Evolutionary conservation across 53 echinoderm and acorn worm species (phyloP).

Genomic region (Echinarachnius parma): DNA sequence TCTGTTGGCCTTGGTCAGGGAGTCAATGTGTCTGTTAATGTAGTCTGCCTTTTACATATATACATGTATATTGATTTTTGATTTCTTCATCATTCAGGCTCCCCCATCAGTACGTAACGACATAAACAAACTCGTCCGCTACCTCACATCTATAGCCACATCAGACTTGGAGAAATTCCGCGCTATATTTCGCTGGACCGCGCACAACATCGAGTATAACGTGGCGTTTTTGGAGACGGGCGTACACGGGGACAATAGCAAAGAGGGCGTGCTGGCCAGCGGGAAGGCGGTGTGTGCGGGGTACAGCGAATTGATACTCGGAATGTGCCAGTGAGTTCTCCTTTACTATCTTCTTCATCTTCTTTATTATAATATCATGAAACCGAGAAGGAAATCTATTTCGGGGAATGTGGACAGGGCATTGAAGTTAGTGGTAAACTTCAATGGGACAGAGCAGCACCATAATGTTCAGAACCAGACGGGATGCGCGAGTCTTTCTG

Average conservation of each 20-base stretch:
- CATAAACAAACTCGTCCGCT: constrained; percentile 27
- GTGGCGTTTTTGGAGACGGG: neutral
- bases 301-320: constrained; percentile 15
- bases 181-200: constrained; percentile 49
- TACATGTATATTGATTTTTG: too few species aligned
- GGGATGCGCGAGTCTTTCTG: too few species aligned
- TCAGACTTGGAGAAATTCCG: constrained; percentile 51
- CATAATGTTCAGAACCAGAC: too few species aligned
- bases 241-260: constrained; percentile 11
- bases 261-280: constrained; percentile 26
- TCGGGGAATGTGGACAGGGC: too few species aligned
- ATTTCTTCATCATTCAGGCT: constrained; percentile 12
- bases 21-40: too few species aligned
- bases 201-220: constrained; percentile 48
- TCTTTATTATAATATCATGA: too few species aligned
- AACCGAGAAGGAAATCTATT: too few species aligned
- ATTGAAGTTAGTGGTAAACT: too few species aligned
- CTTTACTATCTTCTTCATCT: too few species aligned
- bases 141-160: constrained; percentile 19
- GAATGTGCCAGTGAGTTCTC: constrained; percentile 53
- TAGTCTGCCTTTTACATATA: too few species aligned
- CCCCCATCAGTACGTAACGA: constrained; percentile 17
- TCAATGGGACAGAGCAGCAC: too few species aligned
- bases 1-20: too few species aligned
- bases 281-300: constrained; percentile 46